Evolutionary conservation across 53 echinoderm and acorn worm genomes (phyloP).

Genomic region (Echinometra lucunter): DNA sequence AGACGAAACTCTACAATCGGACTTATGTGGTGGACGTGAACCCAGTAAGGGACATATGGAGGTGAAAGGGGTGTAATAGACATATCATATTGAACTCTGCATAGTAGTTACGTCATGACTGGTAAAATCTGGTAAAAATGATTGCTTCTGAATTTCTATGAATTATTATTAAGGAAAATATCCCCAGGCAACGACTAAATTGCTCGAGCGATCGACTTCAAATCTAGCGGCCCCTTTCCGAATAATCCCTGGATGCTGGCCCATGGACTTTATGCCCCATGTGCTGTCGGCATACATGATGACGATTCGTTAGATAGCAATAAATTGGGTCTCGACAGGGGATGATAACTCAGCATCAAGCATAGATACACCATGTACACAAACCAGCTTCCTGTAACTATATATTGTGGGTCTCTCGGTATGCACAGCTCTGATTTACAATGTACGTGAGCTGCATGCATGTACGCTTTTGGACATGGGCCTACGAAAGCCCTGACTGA

Average conservation of each 20-base stretch:
- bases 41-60: neutral
- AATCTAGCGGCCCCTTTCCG: neutral
- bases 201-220: neutral
- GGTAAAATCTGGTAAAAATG: neutral
- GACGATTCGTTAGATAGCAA: slow-evolving; percentile 48
- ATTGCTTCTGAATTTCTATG: neutral
- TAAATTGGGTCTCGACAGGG: slow-evolving; percentile 31
- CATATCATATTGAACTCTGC: neutral
- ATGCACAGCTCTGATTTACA: neutral
- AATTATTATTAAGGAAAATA: neutral
- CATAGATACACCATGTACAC: slow-evolving; percentile 1
- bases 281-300: slow-evolving; percentile 4
- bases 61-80: neutral
- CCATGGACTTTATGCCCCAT: neutral
- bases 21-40: neutral
- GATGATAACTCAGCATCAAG: neutral
- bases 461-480: too few species aligned
- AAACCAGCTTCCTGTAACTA: neutral
- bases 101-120: neutral
- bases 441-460: neutral
- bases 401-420: neutral
- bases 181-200: neutral
- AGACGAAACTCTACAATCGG: neutral
- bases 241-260: neutral
- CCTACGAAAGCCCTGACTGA: too few species aligned